A percentile compares a stretch with the other conserved stretches of the same genome.
These are phyloP conservation scores for Myotis planiceps DNA, from an alignment of 2,797 vertebrate species.

Conservation along the genomic window DNA sequence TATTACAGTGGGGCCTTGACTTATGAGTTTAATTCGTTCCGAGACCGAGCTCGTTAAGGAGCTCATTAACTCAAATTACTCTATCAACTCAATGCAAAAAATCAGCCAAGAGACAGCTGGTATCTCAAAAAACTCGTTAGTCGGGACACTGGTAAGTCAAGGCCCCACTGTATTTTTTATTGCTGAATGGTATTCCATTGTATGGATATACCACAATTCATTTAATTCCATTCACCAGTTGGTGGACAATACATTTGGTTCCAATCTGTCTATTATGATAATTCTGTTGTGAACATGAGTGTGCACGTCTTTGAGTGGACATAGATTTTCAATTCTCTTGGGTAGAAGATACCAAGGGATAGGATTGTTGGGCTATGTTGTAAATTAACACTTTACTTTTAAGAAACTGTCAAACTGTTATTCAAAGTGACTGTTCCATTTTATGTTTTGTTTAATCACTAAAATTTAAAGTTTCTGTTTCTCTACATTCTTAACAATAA, in stretches of 20 bases:
- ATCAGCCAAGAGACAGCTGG: too few species aligned
- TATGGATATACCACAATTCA: not conserved
- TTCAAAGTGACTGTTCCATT: not conserved
- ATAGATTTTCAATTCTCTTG: not conserved
- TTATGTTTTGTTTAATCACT: not conserved
- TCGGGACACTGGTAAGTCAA: too few species aligned
- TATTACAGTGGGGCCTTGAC: too few species aligned
- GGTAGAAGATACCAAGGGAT: not conserved
- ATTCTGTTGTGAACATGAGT: not conserved
- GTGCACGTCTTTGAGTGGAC: not conserved
- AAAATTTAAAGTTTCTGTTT: not conserved
- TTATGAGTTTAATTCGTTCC: too few species aligned
- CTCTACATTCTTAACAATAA: not conserved
- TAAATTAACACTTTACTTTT: not conserved
- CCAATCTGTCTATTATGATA: not conserved
- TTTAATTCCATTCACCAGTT: not conserved
- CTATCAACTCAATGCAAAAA: too few species aligned
- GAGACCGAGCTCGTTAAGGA: too few species aligned
- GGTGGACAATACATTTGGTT: not conserved
- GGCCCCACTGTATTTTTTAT: too few species aligned
- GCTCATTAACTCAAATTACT: too few species aligned
- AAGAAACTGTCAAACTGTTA: not conserved
- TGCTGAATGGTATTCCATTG: not conserved
- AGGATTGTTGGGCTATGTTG: not conserved
- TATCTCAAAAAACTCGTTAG: too few species aligned